Evolutionary conservation across 2,113 vertebrate species (phyloP).

Genomic region (Clarias gariepinus): DNA sequence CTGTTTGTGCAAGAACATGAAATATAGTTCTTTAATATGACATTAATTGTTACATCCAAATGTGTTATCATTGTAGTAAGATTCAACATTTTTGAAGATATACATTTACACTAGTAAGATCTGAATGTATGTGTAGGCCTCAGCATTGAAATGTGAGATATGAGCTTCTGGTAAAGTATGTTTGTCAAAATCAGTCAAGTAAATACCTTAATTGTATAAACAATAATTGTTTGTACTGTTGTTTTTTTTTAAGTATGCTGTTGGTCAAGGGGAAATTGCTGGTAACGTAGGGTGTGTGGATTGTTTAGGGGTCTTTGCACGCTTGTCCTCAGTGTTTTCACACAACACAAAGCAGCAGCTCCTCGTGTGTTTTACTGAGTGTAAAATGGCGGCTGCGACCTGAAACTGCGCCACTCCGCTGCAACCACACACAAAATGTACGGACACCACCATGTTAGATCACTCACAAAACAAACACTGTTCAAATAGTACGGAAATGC

Average conservation of each 20-base stretch:
- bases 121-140: not conserved
- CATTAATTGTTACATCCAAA: not conserved
- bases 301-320: not conserved
- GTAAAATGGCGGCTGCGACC: conserved; percentile 52
- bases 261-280: not conserved
- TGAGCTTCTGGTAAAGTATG: not conserved
- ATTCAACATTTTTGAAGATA: not conserved
- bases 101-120: not conserved
- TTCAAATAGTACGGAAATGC: not conserved
- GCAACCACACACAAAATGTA: conserved; percentile 16
- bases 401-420: conserved; percentile 50
- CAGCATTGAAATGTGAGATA: not conserved
- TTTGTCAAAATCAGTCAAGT: not conserved
- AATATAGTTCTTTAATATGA: not conserved
- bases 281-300: not conserved
- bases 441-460: not conserved
- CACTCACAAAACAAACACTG: not conserved
- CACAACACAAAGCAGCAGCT: not conserved
- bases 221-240: not conserved
- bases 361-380: not conserved
- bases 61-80: not conserved
- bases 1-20: not conserved
- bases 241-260: not conserved
- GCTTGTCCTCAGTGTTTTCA: not conserved
- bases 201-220: not conserved